These are phyloP conservation scores for Polylopha cassiicola DNA, from an alignment of 2,888 invertebrate species.

Conservation along the genomic window DNA sequence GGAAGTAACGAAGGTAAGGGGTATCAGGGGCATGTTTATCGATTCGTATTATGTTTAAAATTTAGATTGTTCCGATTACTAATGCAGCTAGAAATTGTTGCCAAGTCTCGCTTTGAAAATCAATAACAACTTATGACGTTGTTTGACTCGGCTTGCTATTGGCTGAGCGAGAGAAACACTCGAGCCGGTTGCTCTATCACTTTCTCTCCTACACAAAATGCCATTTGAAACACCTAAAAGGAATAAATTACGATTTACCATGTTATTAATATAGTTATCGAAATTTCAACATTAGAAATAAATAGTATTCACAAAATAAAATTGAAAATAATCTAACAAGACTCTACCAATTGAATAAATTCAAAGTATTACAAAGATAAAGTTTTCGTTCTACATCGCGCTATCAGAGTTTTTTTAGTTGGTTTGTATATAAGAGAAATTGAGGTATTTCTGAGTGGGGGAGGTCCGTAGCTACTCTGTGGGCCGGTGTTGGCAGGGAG, in stretches of 20 bases:
- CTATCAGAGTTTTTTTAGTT: conserved; percentile 40
- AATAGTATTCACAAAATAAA: background rate
- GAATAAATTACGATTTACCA: conserved; percentile 3
- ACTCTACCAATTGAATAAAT: too few relatives aligned
- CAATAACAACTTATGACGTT: conserved; percentile 15
- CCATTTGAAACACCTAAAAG: conserved; percentile 14
- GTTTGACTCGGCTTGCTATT: conserved; percentile 3
- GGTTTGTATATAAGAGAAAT: conserved; percentile 29
- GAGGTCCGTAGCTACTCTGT: conserved; percentile 74
- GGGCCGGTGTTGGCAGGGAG: conserved; percentile 61
- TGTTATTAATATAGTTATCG: background rate
- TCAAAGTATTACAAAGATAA: conserved; percentile 23
- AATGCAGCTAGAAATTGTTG: too few relatives aligned
- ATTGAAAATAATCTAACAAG: too few relatives aligned
- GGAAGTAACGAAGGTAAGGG: too few relatives aligned
- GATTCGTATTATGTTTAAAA: too few relatives aligned
- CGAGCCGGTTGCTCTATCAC: conserved; percentile 9
- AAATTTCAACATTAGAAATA: background rate
- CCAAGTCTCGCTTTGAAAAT: conserved; percentile 26
- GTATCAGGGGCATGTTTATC: too few relatives aligned
- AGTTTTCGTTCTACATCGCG: conserved; percentile 53
- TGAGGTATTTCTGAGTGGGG: conserved; percentile 22
- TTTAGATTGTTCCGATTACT: too few relatives aligned
- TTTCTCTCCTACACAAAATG: conserved; percentile 12
- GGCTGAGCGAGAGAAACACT: background rate